Percentiles rank a stretch among this genome's conserved stretches.
These are phyloP conservation scores for Acleris emargana DNA, from an alignment of 2,888 invertebrate genomes.

Conservation along the genomic window DNA sequence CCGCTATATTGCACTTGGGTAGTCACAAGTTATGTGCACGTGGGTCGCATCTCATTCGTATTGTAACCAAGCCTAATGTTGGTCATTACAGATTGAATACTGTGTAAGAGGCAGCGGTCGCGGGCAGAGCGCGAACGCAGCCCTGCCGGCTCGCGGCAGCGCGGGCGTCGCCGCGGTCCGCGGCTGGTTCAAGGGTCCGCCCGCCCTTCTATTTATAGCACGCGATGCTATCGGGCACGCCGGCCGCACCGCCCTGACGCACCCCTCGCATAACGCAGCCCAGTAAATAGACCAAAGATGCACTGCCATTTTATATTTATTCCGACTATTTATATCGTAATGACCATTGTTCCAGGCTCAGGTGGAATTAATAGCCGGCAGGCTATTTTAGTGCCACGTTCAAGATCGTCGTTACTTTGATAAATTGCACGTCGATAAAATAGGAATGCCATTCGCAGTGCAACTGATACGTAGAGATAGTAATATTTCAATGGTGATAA, in stretches of 20 bases:
- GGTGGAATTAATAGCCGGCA: slow-evolving; percentile 71
- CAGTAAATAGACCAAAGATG: slow-evolving; percentile 77
- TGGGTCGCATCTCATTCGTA: too few relatives aligned
- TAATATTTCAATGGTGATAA: slow-evolving; percentile 54
- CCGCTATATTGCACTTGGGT: too few relatives aligned
- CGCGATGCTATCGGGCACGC: slow-evolving; percentile 72
- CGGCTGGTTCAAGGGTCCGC: slow-evolving; percentile 80
- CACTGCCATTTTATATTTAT: slow-evolving; percentile 71
- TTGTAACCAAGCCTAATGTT: too few relatives aligned
- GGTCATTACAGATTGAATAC: too few relatives aligned
- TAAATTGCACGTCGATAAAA: slow-evolving; percentile 58
- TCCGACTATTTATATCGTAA: slow-evolving; percentile 77
- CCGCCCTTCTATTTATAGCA: slow-evolving; percentile 78
- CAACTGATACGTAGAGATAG: slow-evolving; percentile 49
- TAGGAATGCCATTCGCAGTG: slow-evolving; percentile 50
- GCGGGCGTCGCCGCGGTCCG: slow-evolving; percentile 60
- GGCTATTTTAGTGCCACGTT: slow-evolving; percentile 60
- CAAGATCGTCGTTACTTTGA: slow-evolving; percentile 62
- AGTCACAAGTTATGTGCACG: too few relatives aligned
- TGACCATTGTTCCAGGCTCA: slow-evolving; percentile 75
- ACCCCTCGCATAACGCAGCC: slow-evolving; percentile 75
- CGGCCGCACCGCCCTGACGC: slow-evolving; percentile 71
- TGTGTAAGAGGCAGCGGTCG: neutral
- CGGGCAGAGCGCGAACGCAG: slow-evolving; percentile 40
- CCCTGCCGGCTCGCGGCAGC: slow-evolving; percentile 57